Evolutionary conservation across 2,888 invertebrate species (phyloP).

Genomic region (Schizaphis graminum): DNA sequence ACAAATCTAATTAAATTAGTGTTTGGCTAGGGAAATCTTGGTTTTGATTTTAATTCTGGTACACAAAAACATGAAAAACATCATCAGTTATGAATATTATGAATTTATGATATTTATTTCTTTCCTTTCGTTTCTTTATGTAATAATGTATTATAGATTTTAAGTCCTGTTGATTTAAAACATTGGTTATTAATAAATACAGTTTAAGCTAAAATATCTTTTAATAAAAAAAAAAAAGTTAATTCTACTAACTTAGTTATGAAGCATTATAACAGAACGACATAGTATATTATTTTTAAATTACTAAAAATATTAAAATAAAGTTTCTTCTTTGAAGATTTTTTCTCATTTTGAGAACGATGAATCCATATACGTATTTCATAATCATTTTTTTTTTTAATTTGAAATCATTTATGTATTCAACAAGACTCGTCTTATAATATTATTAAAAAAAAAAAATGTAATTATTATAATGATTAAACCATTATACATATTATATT

Average conservation of each 20-base stretch:
- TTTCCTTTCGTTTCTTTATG: background rate
- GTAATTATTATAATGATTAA: background rate
- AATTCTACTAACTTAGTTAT: background rate
- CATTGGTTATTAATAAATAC: background rate
- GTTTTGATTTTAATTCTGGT: background rate
- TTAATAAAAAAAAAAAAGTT: background rate
- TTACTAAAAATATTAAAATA: background rate
- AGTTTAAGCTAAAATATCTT: background rate
- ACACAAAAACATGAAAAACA: background rate
- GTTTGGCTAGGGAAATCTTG: background rate
- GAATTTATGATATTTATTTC: background rate
- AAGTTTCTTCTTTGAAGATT: background rate
- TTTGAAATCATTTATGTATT: background rate
- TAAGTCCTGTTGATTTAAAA: background rate
- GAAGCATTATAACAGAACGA: background rate
- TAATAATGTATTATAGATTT: background rate
- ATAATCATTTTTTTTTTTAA: background rate
- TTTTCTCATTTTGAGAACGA: background rate
- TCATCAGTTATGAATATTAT: background rate
- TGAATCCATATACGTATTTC: background rate
- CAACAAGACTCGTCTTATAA: background rate
- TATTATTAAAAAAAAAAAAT: background rate
- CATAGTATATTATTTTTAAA: background rate
- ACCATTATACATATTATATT: no score
- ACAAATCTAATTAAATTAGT: background rate